phyloP scores from a whole-genome alignment of 1,140 invertebrate species.

The Ephestia elutella region DNA sequence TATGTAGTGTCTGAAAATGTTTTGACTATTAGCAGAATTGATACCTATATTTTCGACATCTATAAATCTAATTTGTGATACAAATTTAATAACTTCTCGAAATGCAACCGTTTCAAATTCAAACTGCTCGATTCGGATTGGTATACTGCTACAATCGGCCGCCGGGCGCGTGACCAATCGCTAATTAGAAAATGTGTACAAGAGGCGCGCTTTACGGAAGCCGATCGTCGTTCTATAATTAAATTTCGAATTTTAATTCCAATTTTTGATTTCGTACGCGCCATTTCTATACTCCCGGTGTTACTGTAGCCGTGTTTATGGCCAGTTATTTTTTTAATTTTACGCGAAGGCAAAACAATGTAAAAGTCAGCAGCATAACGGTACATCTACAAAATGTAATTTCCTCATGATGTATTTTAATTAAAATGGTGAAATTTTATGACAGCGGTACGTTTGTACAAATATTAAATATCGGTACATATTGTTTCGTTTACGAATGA shows the following conservation, averaged over 20 bases:
- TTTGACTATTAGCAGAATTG: too few relatives aligned
- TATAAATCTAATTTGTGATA: constrained; percentile 1
- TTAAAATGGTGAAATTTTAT: constrained; percentile 7
- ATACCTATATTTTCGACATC: background rate
- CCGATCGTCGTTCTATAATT: constrained; percentile 67
- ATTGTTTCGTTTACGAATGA: background rate
- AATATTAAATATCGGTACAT: background rate
- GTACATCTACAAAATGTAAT: background rate
- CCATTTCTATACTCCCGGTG: constrained; percentile 65
- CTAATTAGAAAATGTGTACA: constrained; percentile 71
- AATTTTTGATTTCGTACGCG: constrained; percentile 66
- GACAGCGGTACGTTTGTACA: background rate
- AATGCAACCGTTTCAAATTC: constrained; percentile 65
- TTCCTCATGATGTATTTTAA: background rate
- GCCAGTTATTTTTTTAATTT: constrained; percentile 25
- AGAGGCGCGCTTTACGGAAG: constrained; percentile 65
- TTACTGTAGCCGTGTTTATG: constrained; percentile 61
- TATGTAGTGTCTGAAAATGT: too few relatives aligned
- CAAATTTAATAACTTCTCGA: constrained; percentile 11
- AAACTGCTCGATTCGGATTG: constrained; percentile 66
- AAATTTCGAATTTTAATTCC: constrained; percentile 63
- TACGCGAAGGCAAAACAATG: constrained; percentile 5
- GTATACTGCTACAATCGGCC: constrained; percentile 51
- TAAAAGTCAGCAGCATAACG: constrained; percentile 17
- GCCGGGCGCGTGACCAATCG: constrained; percentile 69